Conservation (phyloP, 1,140 invertebrate species). For the Pantala flavescens region DNA sequence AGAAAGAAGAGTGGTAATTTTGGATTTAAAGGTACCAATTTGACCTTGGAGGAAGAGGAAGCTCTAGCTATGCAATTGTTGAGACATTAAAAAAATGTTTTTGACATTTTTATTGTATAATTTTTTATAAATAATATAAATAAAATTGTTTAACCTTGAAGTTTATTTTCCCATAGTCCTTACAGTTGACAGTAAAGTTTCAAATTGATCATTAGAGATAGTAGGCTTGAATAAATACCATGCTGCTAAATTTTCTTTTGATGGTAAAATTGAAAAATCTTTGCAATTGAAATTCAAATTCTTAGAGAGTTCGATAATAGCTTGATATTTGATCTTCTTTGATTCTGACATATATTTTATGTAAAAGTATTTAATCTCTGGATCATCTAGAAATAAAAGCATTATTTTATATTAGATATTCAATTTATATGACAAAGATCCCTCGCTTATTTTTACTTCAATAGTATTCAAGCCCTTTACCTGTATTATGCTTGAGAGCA, state of each 20-base stretch:
- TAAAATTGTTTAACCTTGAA: not conserved
- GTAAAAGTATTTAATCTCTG: not conserved
- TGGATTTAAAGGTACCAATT: not conserved
- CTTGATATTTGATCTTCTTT: not conserved
- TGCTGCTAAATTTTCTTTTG: not conserved
- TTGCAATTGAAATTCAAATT: too few relatives aligned
- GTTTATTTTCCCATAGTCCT: not conserved
- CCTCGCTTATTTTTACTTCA: not conserved
- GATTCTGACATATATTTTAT: not conserved
- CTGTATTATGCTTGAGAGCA: not conserved
- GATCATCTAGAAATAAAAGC: not conserved
- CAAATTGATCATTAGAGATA: not conserved
- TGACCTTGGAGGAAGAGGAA: slow-evolving; percentile 1
- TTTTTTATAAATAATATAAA: not conserved
- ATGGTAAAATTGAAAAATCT: not conserved
- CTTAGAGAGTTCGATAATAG: not conserved
- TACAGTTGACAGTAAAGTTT: not conserved
- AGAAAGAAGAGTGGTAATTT: not conserved
- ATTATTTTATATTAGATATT: not conserved
- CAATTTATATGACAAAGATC: not conserved
- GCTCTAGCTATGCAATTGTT: not conserved
- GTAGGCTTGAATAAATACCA: not conserved
- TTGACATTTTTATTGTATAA: not conserved
- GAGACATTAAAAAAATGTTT: not conserved
- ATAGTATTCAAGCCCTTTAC: not conserved